A percentile compares a stretch with the other conserved stretches of the same genome.
Evolutionary conservation across 2,113 vertebrate species (phyloP).

Genomic region (Camelus dromedarius): DNA sequence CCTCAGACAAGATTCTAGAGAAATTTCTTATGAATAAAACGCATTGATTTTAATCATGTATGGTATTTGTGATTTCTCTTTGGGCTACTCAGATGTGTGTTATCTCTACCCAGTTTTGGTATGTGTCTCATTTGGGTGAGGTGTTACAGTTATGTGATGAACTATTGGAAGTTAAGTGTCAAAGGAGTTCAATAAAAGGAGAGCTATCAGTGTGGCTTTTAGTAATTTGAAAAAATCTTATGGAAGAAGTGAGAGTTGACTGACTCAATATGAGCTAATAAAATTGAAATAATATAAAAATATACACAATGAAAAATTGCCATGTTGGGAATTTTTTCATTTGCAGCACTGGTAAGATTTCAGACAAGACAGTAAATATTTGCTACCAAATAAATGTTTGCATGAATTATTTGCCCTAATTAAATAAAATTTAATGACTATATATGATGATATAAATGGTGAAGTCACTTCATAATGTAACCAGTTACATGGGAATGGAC

Average conservation of each 20-base stretch:
- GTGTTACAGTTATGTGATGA: background rate
- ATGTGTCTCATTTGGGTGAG: background rate
- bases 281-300: conserved; percentile 27
- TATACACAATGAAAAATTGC: background rate
- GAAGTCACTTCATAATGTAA: background rate
- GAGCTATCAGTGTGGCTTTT: background rate
- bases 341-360: background rate
- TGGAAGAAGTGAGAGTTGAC: background rate
- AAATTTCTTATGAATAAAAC: background rate
- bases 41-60: background rate
- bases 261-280: conserved; percentile 23
- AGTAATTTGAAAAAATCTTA: conserved; percentile 24
- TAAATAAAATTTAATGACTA: background rate
- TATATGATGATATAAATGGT: background rate
- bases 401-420: background rate
- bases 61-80: background rate
- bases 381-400: conserved; percentile 6
- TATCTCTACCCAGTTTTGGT: background rate
- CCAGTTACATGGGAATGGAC: background rate
- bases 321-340: background rate
- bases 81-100: background rate
- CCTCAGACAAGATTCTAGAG: background rate
- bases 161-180: background rate
- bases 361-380: background rate
- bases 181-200: background rate